Evolutionary conservation across 2,113 vertebrate genomes (phyloP).

Genomic region (Bucco capensis): DNA sequence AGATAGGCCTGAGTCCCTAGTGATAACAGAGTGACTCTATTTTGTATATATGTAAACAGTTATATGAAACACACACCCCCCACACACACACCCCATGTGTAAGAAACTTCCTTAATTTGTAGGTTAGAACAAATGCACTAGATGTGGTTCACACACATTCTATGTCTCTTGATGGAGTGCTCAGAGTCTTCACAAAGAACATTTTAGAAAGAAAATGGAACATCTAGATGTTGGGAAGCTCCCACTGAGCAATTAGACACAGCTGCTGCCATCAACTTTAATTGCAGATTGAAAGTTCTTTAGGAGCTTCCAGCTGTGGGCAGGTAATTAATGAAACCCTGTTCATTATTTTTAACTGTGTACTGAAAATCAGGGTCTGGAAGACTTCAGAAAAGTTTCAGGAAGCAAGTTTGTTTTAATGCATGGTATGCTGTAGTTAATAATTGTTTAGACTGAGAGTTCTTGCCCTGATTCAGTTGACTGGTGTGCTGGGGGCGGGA

Average conservation of each 20-base stretch:
- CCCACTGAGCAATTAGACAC: background rate
- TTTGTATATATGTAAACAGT: constrained; percentile 6
- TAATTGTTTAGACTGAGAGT: background rate
- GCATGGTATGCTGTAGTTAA: background rate
- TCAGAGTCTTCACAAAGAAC: background rate
- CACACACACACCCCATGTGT: too few relatives aligned
- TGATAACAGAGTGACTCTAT: constrained; percentile 4
- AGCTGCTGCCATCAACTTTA: constrained; percentile 10
- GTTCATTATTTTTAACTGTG: background rate
- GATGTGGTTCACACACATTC: background rate
- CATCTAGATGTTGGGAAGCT: background rate
- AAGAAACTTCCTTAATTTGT: background rate
- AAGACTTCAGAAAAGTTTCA: background rate
- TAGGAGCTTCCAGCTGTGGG: background rate
- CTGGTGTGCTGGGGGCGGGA: background rate
- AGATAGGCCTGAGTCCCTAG: background rate
- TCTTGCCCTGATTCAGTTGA: background rate
- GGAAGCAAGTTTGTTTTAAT: background rate
- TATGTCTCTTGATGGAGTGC: background rate
- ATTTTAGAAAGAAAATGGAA: background rate
- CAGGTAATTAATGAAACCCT: background rate
- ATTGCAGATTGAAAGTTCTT: background rate
- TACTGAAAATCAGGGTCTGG: background rate
- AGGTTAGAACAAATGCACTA: background rate
- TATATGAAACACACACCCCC: background rate